These are phyloP conservation scores for Dasyornis broadbenti DNA, from an alignment of 2,113 vertebrate species.

Conservation along the genomic window DNA sequence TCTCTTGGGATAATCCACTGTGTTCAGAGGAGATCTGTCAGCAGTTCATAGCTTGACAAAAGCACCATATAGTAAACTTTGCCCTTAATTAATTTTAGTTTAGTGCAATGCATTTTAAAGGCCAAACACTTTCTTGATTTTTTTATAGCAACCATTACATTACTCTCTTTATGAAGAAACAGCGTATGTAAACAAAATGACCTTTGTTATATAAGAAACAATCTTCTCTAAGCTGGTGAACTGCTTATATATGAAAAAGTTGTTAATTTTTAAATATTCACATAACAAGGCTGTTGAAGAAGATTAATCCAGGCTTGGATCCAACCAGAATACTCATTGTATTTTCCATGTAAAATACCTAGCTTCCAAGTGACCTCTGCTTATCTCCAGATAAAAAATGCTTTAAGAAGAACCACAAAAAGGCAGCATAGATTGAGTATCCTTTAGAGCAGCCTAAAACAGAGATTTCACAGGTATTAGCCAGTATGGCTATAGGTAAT, in stretches of 20 bases:
- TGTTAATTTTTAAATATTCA: not conserved
- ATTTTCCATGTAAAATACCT: not conserved
- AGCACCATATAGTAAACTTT: not conserved
- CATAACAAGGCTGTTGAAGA: not conserved
- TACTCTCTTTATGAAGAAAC: not conserved
- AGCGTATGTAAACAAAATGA: not conserved
- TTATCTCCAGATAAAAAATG: not conserved
- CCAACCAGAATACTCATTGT: not conserved
- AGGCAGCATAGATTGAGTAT: not conserved
- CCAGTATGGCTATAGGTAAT: not conserved
- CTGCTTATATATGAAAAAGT: not conserved
- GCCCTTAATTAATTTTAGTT: not conserved
- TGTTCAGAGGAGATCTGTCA: not conserved
- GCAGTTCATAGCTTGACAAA: not conserved
- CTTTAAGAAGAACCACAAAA: not conserved
- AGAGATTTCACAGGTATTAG: not conserved
- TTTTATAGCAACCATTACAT: not conserved
- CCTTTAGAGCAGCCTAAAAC: not conserved
- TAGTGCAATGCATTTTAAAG: not conserved
- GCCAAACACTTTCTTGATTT: not conserved
- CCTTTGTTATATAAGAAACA: not conserved
- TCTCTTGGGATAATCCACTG: not conserved
- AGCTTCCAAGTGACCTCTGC: not conserved
- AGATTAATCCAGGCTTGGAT: not conserved
- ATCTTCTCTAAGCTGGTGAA: not conserved